These are phyloP conservation scores for Acipenser oxyrinchus DNA, from an alignment of 2,797 vertebrate species.

Conservation along the genomic window DNA sequence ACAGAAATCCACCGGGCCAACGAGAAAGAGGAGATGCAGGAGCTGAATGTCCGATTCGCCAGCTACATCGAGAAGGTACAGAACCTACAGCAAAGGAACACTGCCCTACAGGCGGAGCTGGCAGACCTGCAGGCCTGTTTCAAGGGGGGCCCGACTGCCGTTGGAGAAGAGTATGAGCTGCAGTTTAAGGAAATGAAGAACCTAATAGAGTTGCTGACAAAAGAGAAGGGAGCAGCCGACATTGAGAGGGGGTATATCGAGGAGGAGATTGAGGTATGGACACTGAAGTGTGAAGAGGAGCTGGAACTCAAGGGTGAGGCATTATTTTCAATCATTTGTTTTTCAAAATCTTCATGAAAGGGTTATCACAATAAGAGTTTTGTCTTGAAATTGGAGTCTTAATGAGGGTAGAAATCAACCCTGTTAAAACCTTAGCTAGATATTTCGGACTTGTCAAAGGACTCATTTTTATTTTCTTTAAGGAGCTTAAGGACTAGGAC, in stretches of 20 bases:
- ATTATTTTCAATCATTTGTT: no score
- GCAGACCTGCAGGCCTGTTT: slow-evolving; percentile 43
- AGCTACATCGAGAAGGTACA: slow-evolving; percentile 65
- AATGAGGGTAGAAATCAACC: no score
- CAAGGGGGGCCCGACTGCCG: slow-evolving; percentile 48
- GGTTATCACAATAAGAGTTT: no score
- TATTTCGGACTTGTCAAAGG: no score
- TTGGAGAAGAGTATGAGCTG: slow-evolving; percentile 42
- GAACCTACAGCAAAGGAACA: slow-evolving; percentile 60
- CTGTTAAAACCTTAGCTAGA: no score
- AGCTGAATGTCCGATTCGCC: slow-evolving; percentile 57
- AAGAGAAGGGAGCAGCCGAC: slow-evolving; percentile 65
- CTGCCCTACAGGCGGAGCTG: slow-evolving; percentile 42
- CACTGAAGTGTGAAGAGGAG: slow-evolving; percentile 67
- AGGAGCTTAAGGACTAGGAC: no score
- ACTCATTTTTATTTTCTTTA: no score
- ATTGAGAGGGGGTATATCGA: slow-evolving; percentile 69
- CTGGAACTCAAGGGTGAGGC: slow-evolving; percentile 53
- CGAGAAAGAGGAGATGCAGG: slow-evolving; percentile 71
- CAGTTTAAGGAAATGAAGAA: slow-evolving; percentile 67
- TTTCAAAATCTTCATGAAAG: no score
- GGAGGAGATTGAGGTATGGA: slow-evolving; percentile 70
- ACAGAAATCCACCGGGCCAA: slow-evolving; percentile 60
- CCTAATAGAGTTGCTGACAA: slow-evolving; percentile 57
- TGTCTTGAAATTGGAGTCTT: no score